Evolutionary conservation across 2,888 invertebrate species (phyloP).

Genomic region (Siphlonurus alternatus): DNA sequence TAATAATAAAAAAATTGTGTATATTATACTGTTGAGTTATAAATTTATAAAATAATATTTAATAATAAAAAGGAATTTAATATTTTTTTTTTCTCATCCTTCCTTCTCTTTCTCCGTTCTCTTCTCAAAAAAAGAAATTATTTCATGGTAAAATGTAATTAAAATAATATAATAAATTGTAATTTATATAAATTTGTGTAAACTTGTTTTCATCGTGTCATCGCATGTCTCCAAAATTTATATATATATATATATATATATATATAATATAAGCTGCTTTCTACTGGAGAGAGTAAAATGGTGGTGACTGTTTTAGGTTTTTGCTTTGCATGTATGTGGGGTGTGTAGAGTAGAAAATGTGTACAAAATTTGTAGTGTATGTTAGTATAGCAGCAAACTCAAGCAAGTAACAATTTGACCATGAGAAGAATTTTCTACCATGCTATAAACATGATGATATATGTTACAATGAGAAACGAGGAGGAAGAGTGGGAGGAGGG

Average conservation of each 20-base stretch:
- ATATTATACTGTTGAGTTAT: neutral
- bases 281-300: too few species aligned
- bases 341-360: neutral
- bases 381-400: neutral
- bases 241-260: neutral
- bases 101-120: neutral
- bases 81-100: neutral
- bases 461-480: neutral
- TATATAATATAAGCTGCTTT: neutral
- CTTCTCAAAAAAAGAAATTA: neutral
- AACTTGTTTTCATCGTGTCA: neutral
- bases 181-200: neutral
- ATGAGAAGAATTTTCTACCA: neutral
- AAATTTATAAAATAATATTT: too few species aligned
- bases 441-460: conserved; percentile 1
- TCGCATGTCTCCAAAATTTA: neutral
- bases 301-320: too few species aligned
- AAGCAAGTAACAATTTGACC: neutral
- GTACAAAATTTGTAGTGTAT: neutral
- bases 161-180: neutral
- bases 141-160: neutral
- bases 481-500: neutral
- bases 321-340: neutral
- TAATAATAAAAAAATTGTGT: neutral
- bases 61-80: neutral